phyloP scores from a whole-genome alignment of 2,113 vertebrate species.

The Malurus cyaneus region DNA sequence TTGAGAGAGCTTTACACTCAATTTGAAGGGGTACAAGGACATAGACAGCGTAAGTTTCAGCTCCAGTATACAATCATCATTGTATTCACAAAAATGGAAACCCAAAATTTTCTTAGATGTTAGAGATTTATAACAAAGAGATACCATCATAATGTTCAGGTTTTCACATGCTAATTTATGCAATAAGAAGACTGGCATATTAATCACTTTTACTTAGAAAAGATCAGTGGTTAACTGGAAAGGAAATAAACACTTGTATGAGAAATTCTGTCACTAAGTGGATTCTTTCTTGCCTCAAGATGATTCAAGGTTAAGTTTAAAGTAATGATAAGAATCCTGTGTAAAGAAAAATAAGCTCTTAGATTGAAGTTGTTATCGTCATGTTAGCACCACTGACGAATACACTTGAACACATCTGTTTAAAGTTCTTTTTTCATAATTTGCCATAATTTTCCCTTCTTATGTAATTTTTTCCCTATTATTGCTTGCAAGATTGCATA shows the following conservation, averaged over 20 bases:
- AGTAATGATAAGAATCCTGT: not conserved
- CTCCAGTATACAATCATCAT: not conserved
- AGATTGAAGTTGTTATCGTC: not conserved
- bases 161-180: not conserved
- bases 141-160: not conserved
- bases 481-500: not conserved
- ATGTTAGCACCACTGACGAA: not conserved
- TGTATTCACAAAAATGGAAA: not conserved
- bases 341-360: not conserved
- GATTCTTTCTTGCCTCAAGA: not conserved
- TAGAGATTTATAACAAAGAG: not conserved
- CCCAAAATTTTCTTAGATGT: not conserved
- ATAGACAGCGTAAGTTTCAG: not conserved
- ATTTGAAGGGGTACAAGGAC: not conserved
- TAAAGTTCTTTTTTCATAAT: not conserved
- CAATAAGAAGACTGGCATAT: not conserved
- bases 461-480: not conserved
- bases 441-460: not conserved
- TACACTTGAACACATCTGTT: not conserved
- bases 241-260: not conserved
- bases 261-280: not conserved
- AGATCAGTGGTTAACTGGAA: not conserved
- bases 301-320: not conserved
- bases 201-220: not conserved
- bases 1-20: not conserved